phyloP scores from a whole-genome alignment of 2,113 vertebrate genomes.

The Talpa occidentalis region DNA sequence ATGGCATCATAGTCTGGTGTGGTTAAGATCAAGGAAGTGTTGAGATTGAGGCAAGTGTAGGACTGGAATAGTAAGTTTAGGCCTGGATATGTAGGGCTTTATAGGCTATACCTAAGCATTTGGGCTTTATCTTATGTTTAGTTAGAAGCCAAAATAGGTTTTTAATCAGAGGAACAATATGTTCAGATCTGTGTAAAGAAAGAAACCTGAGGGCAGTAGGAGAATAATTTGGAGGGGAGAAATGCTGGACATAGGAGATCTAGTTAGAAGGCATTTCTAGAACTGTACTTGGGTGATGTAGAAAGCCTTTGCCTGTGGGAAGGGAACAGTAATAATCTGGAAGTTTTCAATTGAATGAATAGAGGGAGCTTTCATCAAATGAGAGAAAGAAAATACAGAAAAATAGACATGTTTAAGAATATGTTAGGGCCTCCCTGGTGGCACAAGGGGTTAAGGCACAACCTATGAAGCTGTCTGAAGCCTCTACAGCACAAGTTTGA shows the following conservation, averaged over 20 bases:
- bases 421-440: too few relatives aligned
- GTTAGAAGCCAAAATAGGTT: conserved; percentile 56
- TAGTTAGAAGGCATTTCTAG: background rate
- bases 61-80: conserved; percentile 55
- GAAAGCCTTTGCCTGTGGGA: conserved; percentile 2
- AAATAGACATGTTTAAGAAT: background rate
- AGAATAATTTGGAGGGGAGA: background rate
- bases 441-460: too few relatives aligned
- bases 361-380: background rate
- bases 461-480: too few relatives aligned
- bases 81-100: conserved; percentile 58
- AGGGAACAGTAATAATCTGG: background rate
- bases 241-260: background rate
- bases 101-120: conserved; percentile 34
- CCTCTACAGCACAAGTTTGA: too few relatives aligned
- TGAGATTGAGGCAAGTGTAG: background rate
- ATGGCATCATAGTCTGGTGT: conserved; percentile 49
- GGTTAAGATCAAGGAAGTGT: conserved; percentile 32
- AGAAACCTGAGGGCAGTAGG: background rate
- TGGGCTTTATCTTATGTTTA: conserved; percentile 44
- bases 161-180: conserved; percentile 29
- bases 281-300: background rate
- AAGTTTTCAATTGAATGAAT: background rate
- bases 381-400: conserved; percentile 11
- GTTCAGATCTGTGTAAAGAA: conserved; percentile 16